Conservation (phyloP, 2,797 vertebrate species). For the Cynopterus sphinx region DNA sequence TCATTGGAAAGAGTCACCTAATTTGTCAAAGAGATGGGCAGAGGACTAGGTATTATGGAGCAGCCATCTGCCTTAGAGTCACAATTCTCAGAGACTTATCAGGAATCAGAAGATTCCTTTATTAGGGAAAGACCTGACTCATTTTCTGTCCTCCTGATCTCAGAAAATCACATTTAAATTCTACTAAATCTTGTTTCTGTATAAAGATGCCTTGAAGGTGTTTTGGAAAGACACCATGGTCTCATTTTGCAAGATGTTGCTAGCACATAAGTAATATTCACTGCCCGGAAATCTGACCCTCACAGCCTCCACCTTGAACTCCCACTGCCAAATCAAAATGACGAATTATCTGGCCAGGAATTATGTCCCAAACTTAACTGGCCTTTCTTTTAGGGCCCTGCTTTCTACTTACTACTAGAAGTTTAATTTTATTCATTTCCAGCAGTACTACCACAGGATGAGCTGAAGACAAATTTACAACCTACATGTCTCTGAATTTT, state of each 20-base stretch:
- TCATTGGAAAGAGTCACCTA: constrained; percentile 47
- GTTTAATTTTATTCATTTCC: neutral
- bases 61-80: constrained; percentile 60
- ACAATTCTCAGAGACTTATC: neutral
- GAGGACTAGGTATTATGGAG: neutral
- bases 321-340: neutral
- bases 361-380: neutral
- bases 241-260: neutral
- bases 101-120: neutral
- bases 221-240: neutral
- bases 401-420: neutral
- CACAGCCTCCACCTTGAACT: neutral
- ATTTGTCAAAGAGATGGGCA: constrained; percentile 18
- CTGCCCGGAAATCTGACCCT: neutral
- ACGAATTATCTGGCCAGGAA: neutral
- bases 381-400: neutral
- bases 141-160: neutral
- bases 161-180: constrained; percentile 11
- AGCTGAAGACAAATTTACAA: neutral
- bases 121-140: neutral
- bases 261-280: neutral
- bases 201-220: neutral
- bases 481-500: constrained; percentile 12
- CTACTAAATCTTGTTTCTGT: neutral
- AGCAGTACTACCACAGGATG: neutral